Conservation (phyloP, 1,140 invertebrate species). For the Euura lappo region DNA sequence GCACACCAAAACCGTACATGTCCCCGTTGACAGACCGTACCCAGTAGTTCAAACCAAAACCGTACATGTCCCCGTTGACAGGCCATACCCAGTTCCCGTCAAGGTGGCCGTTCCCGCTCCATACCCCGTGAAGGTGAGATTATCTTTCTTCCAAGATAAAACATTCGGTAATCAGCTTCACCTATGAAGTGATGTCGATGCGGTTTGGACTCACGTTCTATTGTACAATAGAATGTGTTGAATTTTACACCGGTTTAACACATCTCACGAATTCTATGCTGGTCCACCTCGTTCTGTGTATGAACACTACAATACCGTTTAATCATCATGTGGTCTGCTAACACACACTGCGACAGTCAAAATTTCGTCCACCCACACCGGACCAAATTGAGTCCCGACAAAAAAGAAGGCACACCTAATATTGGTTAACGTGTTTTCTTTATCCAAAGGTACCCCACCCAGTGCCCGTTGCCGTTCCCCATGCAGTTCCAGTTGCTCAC, state of each 20-base stretch:
- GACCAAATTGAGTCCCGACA: neutral
- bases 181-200: no score
- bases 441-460: slow-evolving; percentile 38
- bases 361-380: slow-evolving; percentile 4
- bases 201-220: no score
- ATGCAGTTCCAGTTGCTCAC: slow-evolving; percentile 45
- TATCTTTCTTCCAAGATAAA: neutral
- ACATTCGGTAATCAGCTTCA: no score
- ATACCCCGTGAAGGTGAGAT: neutral
- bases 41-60: slow-evolving; percentile 54
- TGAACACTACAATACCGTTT: no score
- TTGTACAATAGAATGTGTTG: no score
- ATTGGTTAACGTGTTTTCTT: no score
- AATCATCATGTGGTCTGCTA: no score
- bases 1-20: slow-evolving; percentile 48
- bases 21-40: slow-evolving; percentile 54
- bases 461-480: slow-evolving; percentile 39
- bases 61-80: slow-evolving; percentile 46
- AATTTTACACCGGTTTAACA: no score
- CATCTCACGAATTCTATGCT: no score
- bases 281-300: no score
- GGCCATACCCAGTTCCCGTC: slow-evolving; percentile 54
- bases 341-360: no score
- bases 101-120: slow-evolving; percentile 50
- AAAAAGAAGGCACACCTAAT: no score